Conservation (phyloP, 2,797 vertebrate species). For the Arvicola amphibius region DNA sequence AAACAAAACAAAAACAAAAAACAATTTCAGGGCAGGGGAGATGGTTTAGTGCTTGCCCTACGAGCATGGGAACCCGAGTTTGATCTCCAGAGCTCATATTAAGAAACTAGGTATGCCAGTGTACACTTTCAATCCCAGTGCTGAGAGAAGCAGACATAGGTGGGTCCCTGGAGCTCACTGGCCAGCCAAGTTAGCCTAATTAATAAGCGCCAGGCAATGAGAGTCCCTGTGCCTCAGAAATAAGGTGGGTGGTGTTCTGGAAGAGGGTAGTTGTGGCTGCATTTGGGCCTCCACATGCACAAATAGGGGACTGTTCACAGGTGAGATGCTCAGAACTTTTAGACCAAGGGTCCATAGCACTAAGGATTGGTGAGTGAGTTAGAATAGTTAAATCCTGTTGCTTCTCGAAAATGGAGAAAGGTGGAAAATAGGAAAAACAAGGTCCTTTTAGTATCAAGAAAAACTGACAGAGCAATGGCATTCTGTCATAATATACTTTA, state of each 20-base stretch:
- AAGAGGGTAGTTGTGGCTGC: not conserved
- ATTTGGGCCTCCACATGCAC: not conserved
- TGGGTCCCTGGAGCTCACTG: not conserved
- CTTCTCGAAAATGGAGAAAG: slow-evolving; percentile 33
- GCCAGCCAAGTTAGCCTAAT: not conserved
- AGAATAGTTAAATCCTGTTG: not conserved
- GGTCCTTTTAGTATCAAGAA: slow-evolving; percentile 32
- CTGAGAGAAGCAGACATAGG: not conserved
- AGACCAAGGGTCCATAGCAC: not conserved
- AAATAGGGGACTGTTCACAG: not conserved
- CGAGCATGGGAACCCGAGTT: too few relatives aligned
- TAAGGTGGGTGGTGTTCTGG: not conserved
- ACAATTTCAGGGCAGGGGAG: not conserved
- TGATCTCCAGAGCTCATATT: not conserved
- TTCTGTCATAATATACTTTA: slow-evolving; percentile 5
- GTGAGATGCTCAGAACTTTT: not conserved
- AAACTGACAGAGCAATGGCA: not conserved
- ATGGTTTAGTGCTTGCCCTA: not conserved
- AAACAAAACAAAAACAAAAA: not conserved
- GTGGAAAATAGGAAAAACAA: slow-evolving; percentile 1
- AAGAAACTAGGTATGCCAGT: not conserved
- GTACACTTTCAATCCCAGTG: not conserved
- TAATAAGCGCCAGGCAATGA: not conserved
- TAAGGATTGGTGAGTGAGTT: not conserved
- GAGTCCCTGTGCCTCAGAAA: not conserved